A percentile compares a stretch with the other conserved stretches of the same genome.
These are phyloP conservation scores for Rhinichthys klamathensis DNA, from an alignment of 2,113 vertebrate genomes.

Conservation along the genomic window DNA sequence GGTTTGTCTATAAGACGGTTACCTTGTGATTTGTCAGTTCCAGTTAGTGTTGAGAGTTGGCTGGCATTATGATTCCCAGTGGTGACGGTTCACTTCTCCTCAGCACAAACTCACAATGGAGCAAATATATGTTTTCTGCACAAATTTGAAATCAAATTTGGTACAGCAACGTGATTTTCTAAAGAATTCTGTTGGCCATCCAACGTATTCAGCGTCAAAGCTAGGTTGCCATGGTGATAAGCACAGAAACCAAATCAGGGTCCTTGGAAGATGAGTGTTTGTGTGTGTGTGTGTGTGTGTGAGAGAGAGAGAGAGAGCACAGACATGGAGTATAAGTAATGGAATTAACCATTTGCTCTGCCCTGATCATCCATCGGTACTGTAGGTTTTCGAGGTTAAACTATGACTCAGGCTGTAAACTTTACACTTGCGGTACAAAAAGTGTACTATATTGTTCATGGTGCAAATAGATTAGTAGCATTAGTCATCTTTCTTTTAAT, in stretches of 20 bases:
- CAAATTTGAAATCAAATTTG: constrained; percentile 30
- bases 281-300: constrained; percentile 39
- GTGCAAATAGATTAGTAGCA: background rate
- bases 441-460: background rate
- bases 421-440: background rate
- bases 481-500: background rate
- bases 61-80: background rate
- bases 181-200: constrained; percentile 72
- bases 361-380: constrained; percentile 56
- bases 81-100: background rate
- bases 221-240: constrained; percentile 79
- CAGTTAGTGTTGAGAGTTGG: background rate
- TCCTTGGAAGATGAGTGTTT: constrained; percentile 74
- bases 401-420: constrained; percentile 6
- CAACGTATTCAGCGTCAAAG: constrained; percentile 79
- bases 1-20: background rate
- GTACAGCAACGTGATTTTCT: constrained; percentile 65
- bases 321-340: constrained; percentile 65
- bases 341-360: constrained; percentile 66
- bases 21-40: constrained; percentile 17
- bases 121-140: constrained; percentile 30
- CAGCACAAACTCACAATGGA: constrained; percentile 11
- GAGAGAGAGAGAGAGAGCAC: background rate
- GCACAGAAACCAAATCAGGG: constrained; percentile 77
- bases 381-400: constrained; percentile 38